Percentiles rank a stretch among this genome's conserved stretches.
Conservation (phyloP, 2,113 vertebrate genomes). For the Psophia crepitans region DNA sequence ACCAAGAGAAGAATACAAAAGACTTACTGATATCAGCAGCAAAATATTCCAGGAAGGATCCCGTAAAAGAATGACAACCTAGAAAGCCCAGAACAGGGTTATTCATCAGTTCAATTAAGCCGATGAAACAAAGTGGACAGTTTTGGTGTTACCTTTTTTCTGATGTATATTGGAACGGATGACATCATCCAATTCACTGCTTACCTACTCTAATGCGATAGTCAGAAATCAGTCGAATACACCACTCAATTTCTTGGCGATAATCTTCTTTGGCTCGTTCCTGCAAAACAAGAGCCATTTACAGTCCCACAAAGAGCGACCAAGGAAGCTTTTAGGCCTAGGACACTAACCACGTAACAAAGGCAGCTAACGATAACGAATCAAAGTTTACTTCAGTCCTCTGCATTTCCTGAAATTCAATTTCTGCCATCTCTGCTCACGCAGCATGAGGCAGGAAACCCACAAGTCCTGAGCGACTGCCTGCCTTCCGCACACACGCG, state of each 20-base stretch:
- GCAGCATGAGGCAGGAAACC: fast-evolving
- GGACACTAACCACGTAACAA: neutral
- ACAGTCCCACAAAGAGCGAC: neutral
- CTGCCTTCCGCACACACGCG: neutral
- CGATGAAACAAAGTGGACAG: neutral
- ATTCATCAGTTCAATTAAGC: neutral
- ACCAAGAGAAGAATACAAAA: neutral
- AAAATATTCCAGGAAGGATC: slow-evolving; percentile 89
- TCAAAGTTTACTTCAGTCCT: neutral
- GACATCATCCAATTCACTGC: neutral
- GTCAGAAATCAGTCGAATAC: slow-evolving; percentile 82
- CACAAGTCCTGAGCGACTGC: neutral
- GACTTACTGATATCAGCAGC: slow-evolving; percentile 89
- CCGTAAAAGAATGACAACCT: slow-evolving; percentile 89
- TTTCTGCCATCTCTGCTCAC: neutral
- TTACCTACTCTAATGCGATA: slow-evolving; percentile 86
- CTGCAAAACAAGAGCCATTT: slow-evolving; percentile 48
- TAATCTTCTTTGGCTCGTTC: slow-evolving; percentile 80
- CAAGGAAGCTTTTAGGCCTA: fast-evolving
- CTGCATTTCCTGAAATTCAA: neutral
- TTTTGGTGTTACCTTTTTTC: neutral
- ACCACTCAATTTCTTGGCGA: slow-evolving; percentile 79
- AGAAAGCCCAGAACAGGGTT: neutral
- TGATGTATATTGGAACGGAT: fast-evolving
- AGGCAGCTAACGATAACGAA: fast-evolving